These are phyloP conservation scores for Alcis repandata DNA, from an alignment of 2,888 invertebrate species.

Conservation along the genomic window DNA sequence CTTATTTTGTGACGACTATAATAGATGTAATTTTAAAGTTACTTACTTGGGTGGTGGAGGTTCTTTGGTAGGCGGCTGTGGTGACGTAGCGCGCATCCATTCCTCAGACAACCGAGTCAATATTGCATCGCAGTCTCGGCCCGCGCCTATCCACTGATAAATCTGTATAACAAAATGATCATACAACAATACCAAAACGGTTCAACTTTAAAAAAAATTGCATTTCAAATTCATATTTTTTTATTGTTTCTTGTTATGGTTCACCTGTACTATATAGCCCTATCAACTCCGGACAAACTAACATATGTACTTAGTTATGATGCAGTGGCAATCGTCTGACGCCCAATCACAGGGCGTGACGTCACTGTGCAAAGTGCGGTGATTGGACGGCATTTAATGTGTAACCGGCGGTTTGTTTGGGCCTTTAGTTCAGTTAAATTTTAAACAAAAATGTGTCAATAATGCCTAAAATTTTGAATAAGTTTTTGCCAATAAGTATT, in stretches of 20 bases:
- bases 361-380: background rate
- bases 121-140: slow-evolving; percentile 94
- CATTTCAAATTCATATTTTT: too few species aligned
- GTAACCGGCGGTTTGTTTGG: background rate
- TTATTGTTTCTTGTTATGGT: too few species aligned
- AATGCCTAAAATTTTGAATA: slow-evolving; percentile 13
- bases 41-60: slow-evolving; percentile 72
- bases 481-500: slow-evolving; percentile 36
- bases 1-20: too few species aligned
- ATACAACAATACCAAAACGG: background rate
- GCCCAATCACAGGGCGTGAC: too few species aligned
- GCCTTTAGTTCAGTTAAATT: background rate
- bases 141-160: slow-evolving; percentile 98
- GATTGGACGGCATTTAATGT: background rate
- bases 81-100: slow-evolving; percentile 89
- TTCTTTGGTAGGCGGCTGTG: slow-evolving; percentile 60
- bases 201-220: background rate
- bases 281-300: too few species aligned
- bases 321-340: too few species aligned
- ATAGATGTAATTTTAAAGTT: background rate
- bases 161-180: slow-evolving; percentile 65
- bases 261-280: too few species aligned
- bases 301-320: too few species aligned
- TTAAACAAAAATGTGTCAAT: background rate
- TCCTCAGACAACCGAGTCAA: slow-evolving; percentile 91